Evolutionary conservation across 2,113 vertebrate species (phyloP), one percentile per base, ranked within the genome.

Genomic region (Talpa occidentalis): DNA sequence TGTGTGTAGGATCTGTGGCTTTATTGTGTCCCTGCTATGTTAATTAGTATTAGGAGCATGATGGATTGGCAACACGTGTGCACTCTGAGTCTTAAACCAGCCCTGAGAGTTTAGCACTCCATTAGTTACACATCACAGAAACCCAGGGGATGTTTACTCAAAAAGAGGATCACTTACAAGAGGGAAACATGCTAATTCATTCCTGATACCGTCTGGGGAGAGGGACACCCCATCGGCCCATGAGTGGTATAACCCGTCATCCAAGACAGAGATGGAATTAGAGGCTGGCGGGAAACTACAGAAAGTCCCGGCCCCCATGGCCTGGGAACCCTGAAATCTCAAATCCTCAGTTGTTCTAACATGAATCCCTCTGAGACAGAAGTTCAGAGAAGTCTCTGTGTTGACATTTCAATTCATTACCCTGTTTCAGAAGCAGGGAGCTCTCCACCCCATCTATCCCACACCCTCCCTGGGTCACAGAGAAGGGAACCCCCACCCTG

Each of bases 31-130:
- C 98, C 99, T 99, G 99, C 98, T 99, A 99, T 99, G 99, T 99
- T 99, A 99, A 99, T 99, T 99, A 99, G 98, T 97, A 98, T 98
- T 98, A 98, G 98, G 95, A 96, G 97, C 97, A 98, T 99, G 99
- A 99, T 99, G 98, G 99, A 99, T 98, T 97, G 98, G 98, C 98
- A 99, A 99, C 99, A 99, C 98, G 97, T 99, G 99, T 98, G 96
- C 69, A 87, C 97, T 95, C 97, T 98, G 98, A 99, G 98, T 96
- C 97, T 97, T 98, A 98, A 98, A 98, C 97, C 98, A 98, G 98
- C 97, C 98, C 98, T 98, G 98, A 98, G 97, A 98, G 97, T 99
- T 98, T 98, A 98, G 98, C 97, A 98, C 98, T 97, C 98, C 98
- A 98, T 99, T 98, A 98, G 98, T 98, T 98, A 98, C 98, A 98